Evolutionary conservation across 2,888 invertebrate genomes (phyloP), one percentile per base, ranked within the genome.

Genomic region (Coenonympha glycerion): DNA sequence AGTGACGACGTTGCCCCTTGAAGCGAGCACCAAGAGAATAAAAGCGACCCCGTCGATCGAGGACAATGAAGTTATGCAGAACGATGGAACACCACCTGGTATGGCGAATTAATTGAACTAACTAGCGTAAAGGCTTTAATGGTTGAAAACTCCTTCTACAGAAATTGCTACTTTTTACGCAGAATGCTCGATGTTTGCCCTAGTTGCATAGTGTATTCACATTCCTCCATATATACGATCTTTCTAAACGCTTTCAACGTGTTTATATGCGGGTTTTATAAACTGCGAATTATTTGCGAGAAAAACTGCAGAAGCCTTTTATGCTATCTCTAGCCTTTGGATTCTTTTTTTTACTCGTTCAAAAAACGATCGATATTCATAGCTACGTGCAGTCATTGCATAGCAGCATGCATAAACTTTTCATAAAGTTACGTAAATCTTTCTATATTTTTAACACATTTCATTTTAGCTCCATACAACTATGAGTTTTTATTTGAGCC

Each of bases 21-120:
- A 73, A 51, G 52, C 63, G 3, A 57, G 37, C 16, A 56, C 66
- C n/a, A 84, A 82, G 56, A 82, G 70, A 47, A 44, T 75, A 13
- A 83, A 80, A 55, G 67, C 79, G 0, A 73, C 76, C 4, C 72
- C 75, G 1, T 64, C 76, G 0, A 63, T 60, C 9, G 68, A 67
- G 11, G 73, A 79, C 55, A 86, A 86, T 49, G 85, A 87, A 58
- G 85, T 85, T 1, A 69, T 86, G 55, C 75, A 73, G 53, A 84
- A 78, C 42, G 86, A 86, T 53, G 64, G 68, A 3, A 74, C 83
- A 2, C 53, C 55, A 28, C 46, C 53, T 48, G 59, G 57, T 59
- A 55, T 60, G 62, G 57, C 45, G 49, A 30, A 39, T 11, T 39
- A 6, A 19, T 11, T 13, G 31, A 31, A 31, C 15, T 28, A 4